A percentile compares a stretch with the other conserved stretches of the same genome.
phyloP scores from a whole-genome alignment of 2,888 invertebrate genomes.

The Apamea anceps region DNA sequence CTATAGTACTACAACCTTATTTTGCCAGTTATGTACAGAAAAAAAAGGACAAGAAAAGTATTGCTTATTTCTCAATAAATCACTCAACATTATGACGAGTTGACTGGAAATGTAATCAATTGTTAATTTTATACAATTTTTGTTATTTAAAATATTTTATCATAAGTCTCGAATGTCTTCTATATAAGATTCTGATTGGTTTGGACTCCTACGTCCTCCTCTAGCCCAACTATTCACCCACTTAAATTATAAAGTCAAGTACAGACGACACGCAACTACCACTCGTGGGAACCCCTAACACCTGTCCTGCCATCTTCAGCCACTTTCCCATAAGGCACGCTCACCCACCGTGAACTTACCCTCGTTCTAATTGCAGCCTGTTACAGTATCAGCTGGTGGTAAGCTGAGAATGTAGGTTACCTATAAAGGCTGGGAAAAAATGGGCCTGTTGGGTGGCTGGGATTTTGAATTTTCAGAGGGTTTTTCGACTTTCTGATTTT shows the following conservation, averaged over 20 bases:
- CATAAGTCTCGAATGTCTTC: too few relatives aligned
- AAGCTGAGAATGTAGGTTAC: slow-evolving; percentile 49
- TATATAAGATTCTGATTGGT: too few relatives aligned
- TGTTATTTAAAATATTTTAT: too few relatives aligned
- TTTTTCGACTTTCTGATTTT: not conserved
- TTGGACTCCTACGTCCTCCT: not conserved
- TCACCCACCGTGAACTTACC: slow-evolving; percentile 72
- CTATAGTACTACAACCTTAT: too few relatives aligned
- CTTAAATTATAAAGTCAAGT: slow-evolving; percentile 58
- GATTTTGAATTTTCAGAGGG: not conserved
- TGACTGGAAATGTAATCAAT: too few relatives aligned
- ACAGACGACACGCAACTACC: slow-evolving; percentile 49
- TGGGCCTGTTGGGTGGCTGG: not conserved
- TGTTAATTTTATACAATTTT: too few relatives aligned
- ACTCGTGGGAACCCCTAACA: slow-evolving; percentile 76
- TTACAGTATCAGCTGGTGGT: slow-evolving; percentile 44
- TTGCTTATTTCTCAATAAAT: too few relatives aligned
- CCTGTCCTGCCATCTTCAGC: slow-evolving; percentile 67
- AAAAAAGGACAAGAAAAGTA: too few relatives aligned
- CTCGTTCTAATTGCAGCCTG: slow-evolving; percentile 46
- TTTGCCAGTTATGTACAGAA: too few relatives aligned
- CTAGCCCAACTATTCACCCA: too few relatives aligned
- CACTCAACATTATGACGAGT: too few relatives aligned
- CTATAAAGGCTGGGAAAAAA: slow-evolving; percentile 8
- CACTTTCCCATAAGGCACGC: slow-evolving; percentile 79